Evolutionary conservation across 2,888 invertebrate species (phyloP).

Genomic region (Cremastinae sp.): DNA sequence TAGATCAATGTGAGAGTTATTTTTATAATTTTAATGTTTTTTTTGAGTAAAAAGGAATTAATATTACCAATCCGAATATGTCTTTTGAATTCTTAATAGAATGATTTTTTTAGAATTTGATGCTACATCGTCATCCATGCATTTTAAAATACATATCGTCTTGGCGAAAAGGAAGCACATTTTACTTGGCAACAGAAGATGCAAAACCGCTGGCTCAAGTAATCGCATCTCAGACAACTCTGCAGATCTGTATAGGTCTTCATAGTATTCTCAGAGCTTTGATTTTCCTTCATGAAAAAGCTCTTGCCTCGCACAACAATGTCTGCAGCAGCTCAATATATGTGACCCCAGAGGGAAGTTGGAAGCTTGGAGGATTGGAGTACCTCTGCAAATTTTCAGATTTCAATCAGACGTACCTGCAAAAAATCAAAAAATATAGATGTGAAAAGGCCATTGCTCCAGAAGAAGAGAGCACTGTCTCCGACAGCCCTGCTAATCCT

Average conservation of each 20-base stretch:
- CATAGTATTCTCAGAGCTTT: constrained; percentile 90
- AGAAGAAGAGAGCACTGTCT: constrained; percentile 84
- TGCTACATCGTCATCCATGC: constrained; percentile 92
- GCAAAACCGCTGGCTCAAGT: constrained; percentile 88
- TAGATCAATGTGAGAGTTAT: neutral
- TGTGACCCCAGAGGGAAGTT: constrained; percentile 90
- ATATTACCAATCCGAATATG: too few relatives aligned
- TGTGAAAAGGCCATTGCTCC: constrained; percentile 88
- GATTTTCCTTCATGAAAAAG: constrained; percentile 92
- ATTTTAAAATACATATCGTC: constrained; percentile 91
- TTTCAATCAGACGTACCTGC: constrained; percentile 84
- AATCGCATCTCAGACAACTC: constrained; percentile 85
- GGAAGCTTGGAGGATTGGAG: constrained; percentile 94
- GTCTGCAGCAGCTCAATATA: constrained; percentile 90
- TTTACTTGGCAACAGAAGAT: constrained; percentile 90
- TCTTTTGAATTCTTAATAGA: neutral
- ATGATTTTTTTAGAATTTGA: constrained; percentile 86
- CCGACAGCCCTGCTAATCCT: constrained; percentile 76
- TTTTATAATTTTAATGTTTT: neutral
- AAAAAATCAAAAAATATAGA: constrained; percentile 85
- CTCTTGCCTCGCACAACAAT: constrained; percentile 91
- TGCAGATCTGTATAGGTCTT: constrained; percentile 92
- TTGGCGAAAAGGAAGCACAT: constrained; percentile 88
- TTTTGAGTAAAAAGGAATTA: too few relatives aligned
- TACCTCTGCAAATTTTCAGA: constrained; percentile 87